Percentiles rank a stretch among this genome's conserved stretches.
Evolutionary conservation across 2,888 invertebrate genomes (phyloP).

Genomic region (Timema cristinae): DNA sequence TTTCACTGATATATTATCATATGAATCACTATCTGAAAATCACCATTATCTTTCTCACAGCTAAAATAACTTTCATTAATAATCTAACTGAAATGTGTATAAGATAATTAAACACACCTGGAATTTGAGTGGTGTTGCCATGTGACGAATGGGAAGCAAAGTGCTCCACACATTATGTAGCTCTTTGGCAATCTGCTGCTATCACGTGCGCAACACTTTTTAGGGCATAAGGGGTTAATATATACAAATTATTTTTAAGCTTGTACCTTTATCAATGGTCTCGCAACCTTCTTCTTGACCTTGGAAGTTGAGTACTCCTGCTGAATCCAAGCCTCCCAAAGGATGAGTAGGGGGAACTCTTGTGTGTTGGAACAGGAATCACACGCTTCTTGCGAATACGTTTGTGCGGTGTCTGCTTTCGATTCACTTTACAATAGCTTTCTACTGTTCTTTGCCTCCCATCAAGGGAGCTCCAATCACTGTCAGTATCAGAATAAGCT

Average conservation of each 20-base stretch:
- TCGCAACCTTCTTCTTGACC: constrained; percentile 44
- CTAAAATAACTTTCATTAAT: too few species aligned
- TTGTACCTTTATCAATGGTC: constrained; percentile 43
- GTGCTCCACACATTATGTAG: too few species aligned
- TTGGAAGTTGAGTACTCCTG: constrained; percentile 43
- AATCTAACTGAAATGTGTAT: too few species aligned
- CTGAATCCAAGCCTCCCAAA: constrained; percentile 39
- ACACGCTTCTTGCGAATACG: constrained; percentile 68
- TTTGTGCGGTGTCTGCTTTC: constrained; percentile 66
- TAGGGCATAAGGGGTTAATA: too few species aligned
- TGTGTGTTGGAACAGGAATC: constrained; percentile 82
- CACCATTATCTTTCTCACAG: too few species aligned
- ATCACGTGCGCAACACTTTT: too few species aligned
- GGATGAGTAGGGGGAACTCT: constrained; percentile 59
- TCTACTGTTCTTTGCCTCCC: constrained; percentile 58
- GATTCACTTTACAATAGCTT: constrained; percentile 60
- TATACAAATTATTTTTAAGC: neutral
- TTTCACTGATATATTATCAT: too few species aligned
- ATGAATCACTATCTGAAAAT: too few species aligned
- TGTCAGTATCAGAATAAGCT: constrained; percentile 88
- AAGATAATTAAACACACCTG: too few species aligned
- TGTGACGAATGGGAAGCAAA: too few species aligned
- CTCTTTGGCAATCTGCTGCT: too few species aligned
- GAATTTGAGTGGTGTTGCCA: too few species aligned
- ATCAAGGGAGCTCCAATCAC: constrained; percentile 75